These are phyloP conservation scores for Drosophila auraria DNA, from an alignment of 1,140 invertebrate species.

Conservation along the genomic window DNA sequence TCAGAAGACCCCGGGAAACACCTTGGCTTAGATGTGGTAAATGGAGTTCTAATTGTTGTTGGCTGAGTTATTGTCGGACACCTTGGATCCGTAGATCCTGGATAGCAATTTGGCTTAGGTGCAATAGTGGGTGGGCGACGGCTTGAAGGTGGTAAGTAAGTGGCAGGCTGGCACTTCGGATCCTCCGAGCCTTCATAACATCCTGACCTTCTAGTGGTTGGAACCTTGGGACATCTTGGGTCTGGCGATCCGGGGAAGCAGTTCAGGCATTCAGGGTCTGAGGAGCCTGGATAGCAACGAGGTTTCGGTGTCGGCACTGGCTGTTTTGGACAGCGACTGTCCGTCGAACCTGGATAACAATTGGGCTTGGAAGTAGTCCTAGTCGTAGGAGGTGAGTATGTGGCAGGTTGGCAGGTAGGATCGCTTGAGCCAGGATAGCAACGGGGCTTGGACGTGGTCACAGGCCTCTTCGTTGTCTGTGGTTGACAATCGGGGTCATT, in stretches of 20 bases:
- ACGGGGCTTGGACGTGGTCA: constrained; percentile 36
- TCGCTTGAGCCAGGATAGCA: constrained; percentile 84
- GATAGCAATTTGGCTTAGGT: constrained; percentile 38
- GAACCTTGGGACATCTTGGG: constrained; percentile 47
- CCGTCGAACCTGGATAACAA: constrained; percentile 37
- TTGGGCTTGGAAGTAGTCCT: constrained; percentile 14
- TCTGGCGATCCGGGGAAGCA: constrained; percentile 82
- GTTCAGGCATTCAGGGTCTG: constrained; percentile 83
- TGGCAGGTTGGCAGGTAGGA: constrained; percentile 69
- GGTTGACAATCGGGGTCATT: constrained; percentile 85
- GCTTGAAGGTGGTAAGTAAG: constrained; percentile 62
- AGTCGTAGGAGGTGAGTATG: constrained; percentile 11
- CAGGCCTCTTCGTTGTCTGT: constrained; percentile 41
- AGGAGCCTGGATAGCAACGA: constrained; percentile 39
- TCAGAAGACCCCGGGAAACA: constrained; percentile 46
- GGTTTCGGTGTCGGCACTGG: constrained; percentile 5
- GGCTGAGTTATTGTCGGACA: constrained; percentile 1
- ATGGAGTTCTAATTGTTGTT: neutral
- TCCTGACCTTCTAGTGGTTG: constrained; percentile 42
- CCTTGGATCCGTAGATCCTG: constrained; percentile 25
- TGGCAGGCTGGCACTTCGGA: constrained; percentile 85
- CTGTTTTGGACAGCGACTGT: constrained; percentile 54
- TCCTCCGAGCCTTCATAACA: constrained; percentile 85
- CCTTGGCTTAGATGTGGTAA: constrained; percentile 20
- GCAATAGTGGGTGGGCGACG: constrained; percentile 26